These are phyloP conservation scores for Salarias fasciatus DNA, from an alignment of 2,797 vertebrate species.

Conservation along the genomic window DNA sequence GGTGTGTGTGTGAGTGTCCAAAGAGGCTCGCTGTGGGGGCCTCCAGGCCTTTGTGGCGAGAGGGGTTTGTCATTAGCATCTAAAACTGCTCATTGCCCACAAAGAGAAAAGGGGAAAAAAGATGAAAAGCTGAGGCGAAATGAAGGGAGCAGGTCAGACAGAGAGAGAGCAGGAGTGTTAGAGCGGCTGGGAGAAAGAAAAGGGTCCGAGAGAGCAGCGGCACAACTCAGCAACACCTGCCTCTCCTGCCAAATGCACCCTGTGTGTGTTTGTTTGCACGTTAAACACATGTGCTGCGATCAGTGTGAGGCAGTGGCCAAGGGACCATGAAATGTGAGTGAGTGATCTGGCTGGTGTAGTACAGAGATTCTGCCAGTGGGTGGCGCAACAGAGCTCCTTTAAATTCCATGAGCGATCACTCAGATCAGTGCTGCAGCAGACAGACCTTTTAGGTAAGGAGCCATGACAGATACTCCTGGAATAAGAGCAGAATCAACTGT, in stretches of 20 bases:
- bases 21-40: slow-evolving; percentile 56
- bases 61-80: slow-evolving; percentile 80
- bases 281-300: slow-evolving; percentile 23
- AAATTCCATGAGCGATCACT: slow-evolving; percentile 1
- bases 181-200: slow-evolving; percentile 12
- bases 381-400: slow-evolving; percentile 67
- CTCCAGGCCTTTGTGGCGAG: slow-evolving; percentile 73
- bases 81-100: slow-evolving; percentile 74
- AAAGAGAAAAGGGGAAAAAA: slow-evolving; percentile 45
- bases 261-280: slow-evolving; percentile 28
- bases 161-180: slow-evolving; percentile 1
- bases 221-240: slow-evolving; percentile 66
- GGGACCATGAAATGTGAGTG: slow-evolving; percentile 25
- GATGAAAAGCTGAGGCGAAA: slow-evolving; percentile 45
- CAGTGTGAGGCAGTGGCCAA: slow-evolving; percentile 23
- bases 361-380: slow-evolving; percentile 48
- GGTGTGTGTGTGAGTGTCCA: slow-evolving; percentile 45
- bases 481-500: no score
- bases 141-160: slow-evolving; percentile 19
- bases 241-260: slow-evolving; percentile 26
- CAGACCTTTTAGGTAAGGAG: background rate
- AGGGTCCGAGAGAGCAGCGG: slow-evolving; percentile 38
- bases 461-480: no score
- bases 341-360: slow-evolving; percentile 50
- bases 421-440: background rate